Base-by-base conservation (phyloP, 2,797 vertebrate species). In the Coreius guichenoti region DNA sequence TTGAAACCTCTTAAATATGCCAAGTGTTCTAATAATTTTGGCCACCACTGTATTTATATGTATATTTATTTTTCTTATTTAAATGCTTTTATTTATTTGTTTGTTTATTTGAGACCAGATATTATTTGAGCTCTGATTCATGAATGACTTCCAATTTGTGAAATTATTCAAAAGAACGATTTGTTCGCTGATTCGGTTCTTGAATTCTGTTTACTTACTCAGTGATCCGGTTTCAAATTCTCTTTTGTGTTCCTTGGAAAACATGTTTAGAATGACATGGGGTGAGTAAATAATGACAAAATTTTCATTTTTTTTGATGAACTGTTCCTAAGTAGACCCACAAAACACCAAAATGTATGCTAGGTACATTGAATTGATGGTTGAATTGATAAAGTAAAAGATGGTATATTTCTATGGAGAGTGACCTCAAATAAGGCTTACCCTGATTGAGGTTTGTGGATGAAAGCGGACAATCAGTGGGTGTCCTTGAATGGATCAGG, bases 391-490 rank as follows among this genome's bases (percentile, higher is more conserved):
- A n/a, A n/a, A 31, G 29, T 17, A 17, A 31, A 31, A 65, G 3
- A 31, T 63, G 13, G 14, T 8, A 65, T 65, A 9, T 31, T 9
- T 65, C 16, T 31, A 17, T 65, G 63, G 14, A 17, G 56, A 51
- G 23, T 61, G 70, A 69, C 26, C 26, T 70, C 12, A 70, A 67
- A 86, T 85, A 67, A 78, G 75, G 87, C 87, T 90, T 83, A 84
- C 61, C 85, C 89, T 89, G 83, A 89, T 82, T 90, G 90, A 80
- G 85, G 80, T 80, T 81, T 67, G 51, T 87, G 91, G 91, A 93
- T 94, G 91, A 94, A 94, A 94, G 94, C 76, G 9, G 3, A 63
- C 31, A 90, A 89, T 91, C 92, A 91, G 90, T 89, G 90, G 91
- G 91, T 90, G 91, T 93, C 93, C 91, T 89, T 92, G 91, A 88